Conservation (phyloP, 2,888 invertebrate genomes). For the Gymnocheta viridis region DNA sequence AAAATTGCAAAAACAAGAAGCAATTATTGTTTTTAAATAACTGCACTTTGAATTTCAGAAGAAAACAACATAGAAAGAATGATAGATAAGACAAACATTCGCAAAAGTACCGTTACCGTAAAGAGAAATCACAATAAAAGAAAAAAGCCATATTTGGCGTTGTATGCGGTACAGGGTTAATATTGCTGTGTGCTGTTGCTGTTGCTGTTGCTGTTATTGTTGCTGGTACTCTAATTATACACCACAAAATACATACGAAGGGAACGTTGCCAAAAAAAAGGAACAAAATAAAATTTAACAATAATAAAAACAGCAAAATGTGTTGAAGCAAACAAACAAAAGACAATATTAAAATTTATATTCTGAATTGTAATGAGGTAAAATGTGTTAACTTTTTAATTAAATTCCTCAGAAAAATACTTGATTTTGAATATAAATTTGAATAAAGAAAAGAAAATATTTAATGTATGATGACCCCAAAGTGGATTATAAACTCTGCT, state of each 20-base stretch:
- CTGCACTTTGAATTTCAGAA: no score
- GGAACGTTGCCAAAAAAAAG: slow-evolving; percentile 39
- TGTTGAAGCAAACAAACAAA: slow-evolving; percentile 31
- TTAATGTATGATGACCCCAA: background rate
- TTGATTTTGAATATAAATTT: slow-evolving; percentile 37
- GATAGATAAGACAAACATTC: no score
- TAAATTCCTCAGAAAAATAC: slow-evolving; percentile 52
- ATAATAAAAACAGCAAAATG: slow-evolving; percentile 11
- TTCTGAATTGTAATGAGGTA: slow-evolving; percentile 21
- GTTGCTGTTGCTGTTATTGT: slow-evolving; percentile 18
- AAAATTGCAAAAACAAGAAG: no score
- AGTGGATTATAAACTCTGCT: background rate
- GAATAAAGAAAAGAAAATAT: background rate
- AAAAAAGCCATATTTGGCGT: no score
- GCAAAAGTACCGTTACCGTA: no score
- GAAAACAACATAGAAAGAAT: no score
- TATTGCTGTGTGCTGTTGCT: slow-evolving; percentile 32
- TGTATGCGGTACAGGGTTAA: no score
- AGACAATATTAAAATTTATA: slow-evolving; percentile 35
- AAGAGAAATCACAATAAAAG: no score
- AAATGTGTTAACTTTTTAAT: slow-evolving; percentile 60
- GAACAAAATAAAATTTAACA: background rate
- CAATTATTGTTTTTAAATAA: no score
- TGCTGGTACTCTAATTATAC: slow-evolving; percentile 31
- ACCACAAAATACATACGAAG: slow-evolving; percentile 19